These are phyloP conservation scores for Alfaro cultratus DNA, from an alignment of 2,797 vertebrate genomes.

Conservation along the genomic window DNA sequence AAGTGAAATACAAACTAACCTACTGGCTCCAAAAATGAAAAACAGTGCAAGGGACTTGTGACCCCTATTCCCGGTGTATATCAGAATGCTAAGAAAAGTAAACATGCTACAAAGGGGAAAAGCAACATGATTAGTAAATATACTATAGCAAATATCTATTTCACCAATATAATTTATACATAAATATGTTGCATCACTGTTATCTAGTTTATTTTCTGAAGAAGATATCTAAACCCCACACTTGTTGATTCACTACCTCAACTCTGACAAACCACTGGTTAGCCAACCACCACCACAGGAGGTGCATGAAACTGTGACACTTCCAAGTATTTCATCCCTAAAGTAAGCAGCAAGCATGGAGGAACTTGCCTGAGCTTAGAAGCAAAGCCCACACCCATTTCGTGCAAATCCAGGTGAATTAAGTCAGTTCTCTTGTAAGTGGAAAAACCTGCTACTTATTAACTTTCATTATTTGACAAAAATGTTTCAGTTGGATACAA, in stretches of 20 bases:
- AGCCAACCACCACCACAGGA: background rate
- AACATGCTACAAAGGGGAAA: background rate
- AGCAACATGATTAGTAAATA: background rate
- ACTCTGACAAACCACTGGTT: background rate
- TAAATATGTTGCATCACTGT: background rate
- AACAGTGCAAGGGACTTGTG: background rate
- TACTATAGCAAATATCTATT: background rate
- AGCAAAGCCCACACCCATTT: background rate
- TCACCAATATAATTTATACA: background rate
- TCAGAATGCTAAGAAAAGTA: background rate
- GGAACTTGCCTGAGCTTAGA: slow-evolving; percentile 2
- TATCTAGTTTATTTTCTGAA: background rate
- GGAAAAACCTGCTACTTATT: background rate
- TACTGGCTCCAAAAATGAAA: background rate
- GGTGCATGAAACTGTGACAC: background rate
- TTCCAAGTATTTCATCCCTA: background rate
- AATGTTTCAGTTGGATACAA: background rate
- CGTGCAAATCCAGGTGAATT: background rate
- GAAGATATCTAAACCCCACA: background rate
- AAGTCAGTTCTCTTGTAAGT: background rate
- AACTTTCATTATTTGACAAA: background rate
- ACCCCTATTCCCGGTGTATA: background rate
- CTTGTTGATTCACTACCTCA: background rate
- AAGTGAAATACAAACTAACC: background rate
- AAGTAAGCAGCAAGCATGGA: background rate